Conservation (phyloP, 2,113 vertebrate species). For the Neogobius melanostomus region DNA sequence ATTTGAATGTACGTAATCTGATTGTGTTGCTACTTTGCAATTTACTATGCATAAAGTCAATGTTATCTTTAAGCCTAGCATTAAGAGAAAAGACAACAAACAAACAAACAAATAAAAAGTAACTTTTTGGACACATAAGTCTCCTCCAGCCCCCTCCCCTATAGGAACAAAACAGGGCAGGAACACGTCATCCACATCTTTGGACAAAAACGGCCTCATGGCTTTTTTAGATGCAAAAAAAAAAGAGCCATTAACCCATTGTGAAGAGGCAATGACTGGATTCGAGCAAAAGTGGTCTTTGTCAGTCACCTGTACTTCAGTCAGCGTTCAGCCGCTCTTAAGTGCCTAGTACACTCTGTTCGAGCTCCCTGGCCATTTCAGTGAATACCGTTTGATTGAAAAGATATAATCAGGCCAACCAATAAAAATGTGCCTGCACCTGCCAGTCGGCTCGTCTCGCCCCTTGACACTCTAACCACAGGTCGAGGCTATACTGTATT, state of each 20-base stretch:
- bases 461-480: background rate
- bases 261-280: background rate
- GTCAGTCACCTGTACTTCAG: background rate
- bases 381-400: conserved; percentile 52
- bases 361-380: background rate
- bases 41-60: no score
- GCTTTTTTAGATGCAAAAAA: background rate
- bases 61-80: no score
- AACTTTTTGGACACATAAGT: no score
- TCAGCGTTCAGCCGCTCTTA: background rate
- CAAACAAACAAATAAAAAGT: no score
- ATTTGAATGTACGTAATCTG: no score
- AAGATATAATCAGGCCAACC: conserved; percentile 26
- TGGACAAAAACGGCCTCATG: no score
- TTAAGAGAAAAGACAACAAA: no score
- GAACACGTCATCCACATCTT: background rate
- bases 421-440: conserved; percentile 31
- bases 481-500: background rate
- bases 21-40: no score
- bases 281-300: background rate
- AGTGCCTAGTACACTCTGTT: background rate
- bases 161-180: background rate
- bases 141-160: no score
- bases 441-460: conserved; percentile 4
- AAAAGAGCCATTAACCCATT: background rate